These are phyloP conservation scores for Ctena decussata DNA, from an alignment of 2,888 invertebrate species.

Conservation along the genomic window DNA sequence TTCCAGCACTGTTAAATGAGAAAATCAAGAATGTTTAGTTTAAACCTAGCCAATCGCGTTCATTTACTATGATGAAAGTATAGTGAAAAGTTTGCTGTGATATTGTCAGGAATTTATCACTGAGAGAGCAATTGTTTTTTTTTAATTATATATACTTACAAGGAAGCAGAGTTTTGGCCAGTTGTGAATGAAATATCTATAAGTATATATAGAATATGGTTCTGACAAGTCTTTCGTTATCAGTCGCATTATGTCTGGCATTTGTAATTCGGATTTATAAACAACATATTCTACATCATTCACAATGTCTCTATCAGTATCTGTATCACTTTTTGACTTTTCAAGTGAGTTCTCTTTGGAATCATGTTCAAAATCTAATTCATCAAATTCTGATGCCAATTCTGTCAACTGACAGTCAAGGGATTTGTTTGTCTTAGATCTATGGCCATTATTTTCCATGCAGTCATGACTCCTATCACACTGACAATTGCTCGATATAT, in stretches of 20 bases:
- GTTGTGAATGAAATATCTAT: slow-evolving; percentile 99
- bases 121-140: too few species aligned
- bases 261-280: slow-evolving; percentile 98
- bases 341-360: not conserved
- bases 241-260: slow-evolving; percentile 99
- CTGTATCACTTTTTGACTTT: not conserved
- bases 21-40: too few species aligned
- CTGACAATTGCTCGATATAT: not conserved
- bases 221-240: slow-evolving; percentile 99
- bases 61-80: too few species aligned
- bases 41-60: too few species aligned
- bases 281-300: slow-evolving; percentile 86
- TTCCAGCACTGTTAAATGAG: too few species aligned
- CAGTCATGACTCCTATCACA: not conserved
- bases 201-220: slow-evolving; percentile 99
- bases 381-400: slow-evolving; percentile 29
- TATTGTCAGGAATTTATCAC: too few species aligned
- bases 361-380: slow-evolving; percentile 10
- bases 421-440: slow-evolving; percentile 33
- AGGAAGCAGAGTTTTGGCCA: slow-evolving; percentile 99
- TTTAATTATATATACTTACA: slow-evolving; percentile 89
- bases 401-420: slow-evolving; percentile 19
- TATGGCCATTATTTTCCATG: not conserved
- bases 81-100: too few species aligned
- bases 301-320: slow-evolving; percentile 52